A percentile compares a stretch with the other conserved stretches of the same genome.
These are phyloP conservation scores for Brienomyrus longianalis DNA, from an alignment of 2,113 vertebrate genomes.

Conservation along the genomic window DNA sequence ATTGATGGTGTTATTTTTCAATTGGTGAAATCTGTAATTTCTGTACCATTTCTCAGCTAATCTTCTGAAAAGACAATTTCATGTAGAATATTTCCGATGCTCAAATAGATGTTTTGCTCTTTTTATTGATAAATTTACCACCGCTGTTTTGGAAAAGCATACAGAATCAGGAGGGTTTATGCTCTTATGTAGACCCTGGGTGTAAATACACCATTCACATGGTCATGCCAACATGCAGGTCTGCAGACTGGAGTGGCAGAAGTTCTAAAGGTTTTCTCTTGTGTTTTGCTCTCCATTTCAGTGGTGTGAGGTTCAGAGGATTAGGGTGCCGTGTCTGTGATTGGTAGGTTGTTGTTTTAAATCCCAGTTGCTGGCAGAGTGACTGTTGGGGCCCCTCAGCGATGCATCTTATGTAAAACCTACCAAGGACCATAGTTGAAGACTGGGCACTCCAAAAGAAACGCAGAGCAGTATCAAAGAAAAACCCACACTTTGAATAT, in stretches of 20 bases:
- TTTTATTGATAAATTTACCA: not conserved
- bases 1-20: not conserved
- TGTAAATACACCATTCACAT: not conserved
- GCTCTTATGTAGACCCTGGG: not conserved
- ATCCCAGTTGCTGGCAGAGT: not conserved
- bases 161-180: not conserved
- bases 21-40: not conserved
- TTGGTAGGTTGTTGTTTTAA: not conserved
- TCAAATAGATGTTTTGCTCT: not conserved
- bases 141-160: not conserved
- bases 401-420: not conserved
- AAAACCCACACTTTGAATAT: constrained; percentile 43
- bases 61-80: not conserved
- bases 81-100: not conserved
- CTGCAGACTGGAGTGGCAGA: not conserved
- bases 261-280: not conserved
- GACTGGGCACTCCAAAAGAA: not conserved
- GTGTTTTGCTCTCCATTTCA: not conserved
- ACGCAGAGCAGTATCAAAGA: not conserved
- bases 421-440: not conserved
- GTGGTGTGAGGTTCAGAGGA: not conserved
- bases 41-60: not conserved
- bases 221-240: not conserved
- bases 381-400: not conserved
- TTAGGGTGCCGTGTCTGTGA: not conserved